Evolutionary conservation across 92 coral and sea anemone genomes (phyloP).

Genomic region (Pocillopora grandis): DNA sequence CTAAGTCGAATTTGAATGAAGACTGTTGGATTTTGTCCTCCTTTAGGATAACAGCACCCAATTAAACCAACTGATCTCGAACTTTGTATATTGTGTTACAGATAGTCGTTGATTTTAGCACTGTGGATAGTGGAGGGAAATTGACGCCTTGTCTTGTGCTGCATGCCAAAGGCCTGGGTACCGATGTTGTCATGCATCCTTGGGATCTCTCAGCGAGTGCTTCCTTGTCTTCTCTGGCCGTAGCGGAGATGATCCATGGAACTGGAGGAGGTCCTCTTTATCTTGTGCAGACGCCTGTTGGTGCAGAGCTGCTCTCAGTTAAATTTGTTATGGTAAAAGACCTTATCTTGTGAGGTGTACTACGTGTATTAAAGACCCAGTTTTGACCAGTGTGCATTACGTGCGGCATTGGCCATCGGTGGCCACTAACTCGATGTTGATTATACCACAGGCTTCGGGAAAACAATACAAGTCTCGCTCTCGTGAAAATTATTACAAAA

Average conservation of each 20-base stretch:
- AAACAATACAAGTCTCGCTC: no score
- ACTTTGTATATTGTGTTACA: neutral
- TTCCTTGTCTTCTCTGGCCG: constrained; percentile 79
- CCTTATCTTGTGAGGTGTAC: neutral
- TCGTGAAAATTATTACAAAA: no score
- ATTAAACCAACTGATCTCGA: neutral
- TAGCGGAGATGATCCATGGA: constrained; percentile 88
- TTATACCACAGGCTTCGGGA: no score
- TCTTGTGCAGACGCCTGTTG: constrained; percentile 82
- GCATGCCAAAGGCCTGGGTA: constrained; percentile 69
- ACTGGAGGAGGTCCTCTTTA: constrained; percentile 80
- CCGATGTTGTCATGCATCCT: constrained; percentile 77
- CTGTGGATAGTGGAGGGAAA: constrained; percentile 68
- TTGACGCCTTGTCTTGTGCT: constrained; percentile 71
- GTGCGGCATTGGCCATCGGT: no score
- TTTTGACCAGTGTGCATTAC: no score
- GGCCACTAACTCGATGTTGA: no score
- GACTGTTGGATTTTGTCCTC: no score
- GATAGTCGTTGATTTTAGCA: constrained; percentile 72
- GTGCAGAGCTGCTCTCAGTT: constrained; percentile 80
- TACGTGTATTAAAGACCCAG: no score
- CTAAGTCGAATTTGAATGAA: no score
- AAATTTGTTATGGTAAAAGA: constrained; percentile 67
- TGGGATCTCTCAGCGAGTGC: constrained; percentile 81
- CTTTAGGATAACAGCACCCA: no score